Evolutionary conservation across 1,140 invertebrate genomes (phyloP), one percentile per base, ranked within the genome.

Genomic region (Drosophila seguyi): DNA sequence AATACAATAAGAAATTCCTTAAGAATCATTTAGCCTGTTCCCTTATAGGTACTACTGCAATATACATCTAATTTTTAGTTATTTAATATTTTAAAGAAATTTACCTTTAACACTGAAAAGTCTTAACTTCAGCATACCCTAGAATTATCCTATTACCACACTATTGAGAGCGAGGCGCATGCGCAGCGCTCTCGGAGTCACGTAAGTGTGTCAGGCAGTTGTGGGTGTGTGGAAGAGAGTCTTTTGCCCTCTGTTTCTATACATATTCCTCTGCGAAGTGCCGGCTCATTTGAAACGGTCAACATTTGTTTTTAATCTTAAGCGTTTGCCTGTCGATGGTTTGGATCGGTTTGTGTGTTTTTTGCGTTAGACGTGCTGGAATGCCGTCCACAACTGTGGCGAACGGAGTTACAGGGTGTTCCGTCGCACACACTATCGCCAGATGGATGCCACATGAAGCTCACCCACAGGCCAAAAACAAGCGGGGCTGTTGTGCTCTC

Each of bases 191-290:
- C 31, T 52, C 45, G 11, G 52, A 67, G 65, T 75, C 83, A 88
- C 84, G 83, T 88, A 86, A 86, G 78, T 87, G 74, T 86, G 82
- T 79, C 82, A 87, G 57, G 34, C 75, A 20, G 41, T 39, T 68
- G 65, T 52, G 75, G 67, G 69, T 59, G 75, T 88, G 69, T 86
- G 68, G 63, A 45, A 62, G 75, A 74, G 65, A 45, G 63, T 62
- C n/a, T 61, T 36, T 22, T 38, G 34, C 31, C 7, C 20, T 29
- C 50, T 34, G 27, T 47, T 16, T 48, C 55, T 62, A 8, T 25
- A 34, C 27, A 8, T 25, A 34, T 25, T 6, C 22, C 8, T 8
- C 41, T 4, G 20, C 36, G 34, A 44, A 52, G 45, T 44, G 38
- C 61, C 27, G 66, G 68, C 66, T 72, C 67, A 55, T 50, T 71